Base-by-base conservation (phyloP, 2,797 vertebrate genomes). In the Phrynocephalus vlangalii region DNA sequence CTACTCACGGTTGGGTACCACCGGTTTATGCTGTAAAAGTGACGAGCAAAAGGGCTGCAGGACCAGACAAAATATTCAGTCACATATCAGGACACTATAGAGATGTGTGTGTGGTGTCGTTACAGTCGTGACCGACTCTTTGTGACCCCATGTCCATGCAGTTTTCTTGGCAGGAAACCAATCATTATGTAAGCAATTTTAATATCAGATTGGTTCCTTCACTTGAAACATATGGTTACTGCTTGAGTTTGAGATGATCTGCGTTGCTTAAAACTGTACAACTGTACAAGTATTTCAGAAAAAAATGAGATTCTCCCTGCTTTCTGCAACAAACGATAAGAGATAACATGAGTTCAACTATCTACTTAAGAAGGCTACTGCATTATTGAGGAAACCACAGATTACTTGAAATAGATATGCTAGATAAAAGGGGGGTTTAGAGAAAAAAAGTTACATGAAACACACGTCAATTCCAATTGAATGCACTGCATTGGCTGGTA, bases 191-290 rank as follows among this genome's bases (percentile, higher is more conserved):
- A 66, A 48, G 30, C 30, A 72, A 56, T 80, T 70, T 60, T 72
- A 67, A 52, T 84, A 75, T 63, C 60, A 77, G 22, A 78, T 4
- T 71, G 11, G 6, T 38, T 72, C 24, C 20, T 83, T 83, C 50
- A 79, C 83, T 78, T 85, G 56, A 85, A 91, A 87, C 48, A 60
- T 56, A 56, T 68, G 2, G 88, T 81, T 83, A 33, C 56, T 22
- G 20, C 26, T 1, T 67, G 0, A 9, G 8, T 22, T 86, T 90
- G 20, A 76, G 11, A 6, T 20, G 2, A 11, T 9, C n/a, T 83
- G 80, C 18, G 5, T 44, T 44, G 38, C 38, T 44, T 44, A 44
- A 44, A 5, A 83, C 38, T 56, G 6, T 75, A 84, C n/a, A 0
- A 88, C 18, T 63, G 44, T 33, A 44, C 85, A 33, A 67, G 0